phyloP scores from a whole-genome alignment of 2,888 invertebrate genomes.

The Ptychoptera contaminata region DNA sequence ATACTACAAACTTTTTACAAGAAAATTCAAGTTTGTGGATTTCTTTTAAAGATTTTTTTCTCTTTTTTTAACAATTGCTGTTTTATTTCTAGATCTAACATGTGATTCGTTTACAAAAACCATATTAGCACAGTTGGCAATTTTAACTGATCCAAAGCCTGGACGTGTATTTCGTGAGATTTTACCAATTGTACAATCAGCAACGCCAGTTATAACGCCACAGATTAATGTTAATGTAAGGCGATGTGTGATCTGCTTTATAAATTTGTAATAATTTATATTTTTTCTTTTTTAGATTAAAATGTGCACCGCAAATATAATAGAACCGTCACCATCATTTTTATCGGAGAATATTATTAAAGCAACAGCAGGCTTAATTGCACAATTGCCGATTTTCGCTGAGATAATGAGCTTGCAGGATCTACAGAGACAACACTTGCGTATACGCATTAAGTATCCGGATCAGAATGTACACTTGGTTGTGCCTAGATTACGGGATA shows the following conservation, averaged over 20 bases:
- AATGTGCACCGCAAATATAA: conserved; percentile 64
- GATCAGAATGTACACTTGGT: conserved; percentile 78
- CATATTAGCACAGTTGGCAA: conserved; percentile 61
- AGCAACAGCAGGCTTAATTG: conserved; percentile 82
- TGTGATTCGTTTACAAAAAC: conserved; percentile 69
- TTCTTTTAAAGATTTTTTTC: background rate
- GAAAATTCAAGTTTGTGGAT: conserved; percentile 11
- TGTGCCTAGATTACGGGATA: conserved; percentile 60
- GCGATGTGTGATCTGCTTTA: too few relatives aligned
- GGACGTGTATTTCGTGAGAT: conserved; percentile 64
- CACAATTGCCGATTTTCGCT: conserved; percentile 75
- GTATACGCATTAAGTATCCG: conserved; percentile 80
- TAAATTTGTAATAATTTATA: conserved; percentile 10
- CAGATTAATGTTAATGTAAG: conserved; percentile 47
- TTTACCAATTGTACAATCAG: conserved; percentile 55
- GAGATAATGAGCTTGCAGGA: conserved; percentile 67
- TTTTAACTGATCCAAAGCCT: conserved; percentile 69
- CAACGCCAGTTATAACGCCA: conserved; percentile 49
- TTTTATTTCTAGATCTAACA: conserved; percentile 33
- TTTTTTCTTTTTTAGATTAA: conserved; percentile 37
- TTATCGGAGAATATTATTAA: conserved; percentile 66
- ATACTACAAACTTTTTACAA: conserved; percentile 34
- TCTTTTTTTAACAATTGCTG: background rate
- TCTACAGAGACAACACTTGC: conserved; percentile 49
- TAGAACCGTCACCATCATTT: conserved; percentile 68